These are phyloP conservation scores for Agrotis segetum DNA, from an alignment of 2,888 invertebrate species.

Conservation along the genomic window DNA sequence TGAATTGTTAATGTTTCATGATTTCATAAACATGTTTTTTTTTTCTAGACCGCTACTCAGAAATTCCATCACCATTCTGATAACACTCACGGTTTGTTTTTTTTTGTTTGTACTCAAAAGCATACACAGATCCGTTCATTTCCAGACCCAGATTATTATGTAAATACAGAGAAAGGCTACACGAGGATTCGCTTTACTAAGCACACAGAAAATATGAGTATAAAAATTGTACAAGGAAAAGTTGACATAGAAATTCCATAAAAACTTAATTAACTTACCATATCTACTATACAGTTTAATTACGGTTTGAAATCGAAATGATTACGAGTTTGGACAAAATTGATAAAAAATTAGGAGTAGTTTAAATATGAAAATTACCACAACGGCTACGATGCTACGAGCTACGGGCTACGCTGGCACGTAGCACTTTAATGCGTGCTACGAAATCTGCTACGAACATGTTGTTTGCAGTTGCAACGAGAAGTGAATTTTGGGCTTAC, in stretches of 20 bases:
- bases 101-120: not conserved
- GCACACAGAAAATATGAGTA: not conserved
- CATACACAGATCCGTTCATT: not conserved
- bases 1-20: no score
- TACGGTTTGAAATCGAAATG: not conserved
- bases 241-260: not conserved
- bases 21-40: not conserved
- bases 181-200: not conserved
- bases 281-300: not conserved
- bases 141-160: not conserved
- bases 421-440: constrained; percentile 39
- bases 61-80: not conserved
- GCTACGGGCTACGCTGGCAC: constrained; percentile 22
- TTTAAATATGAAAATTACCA: constrained; percentile 16
- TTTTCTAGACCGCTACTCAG: not conserved
- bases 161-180: not conserved
- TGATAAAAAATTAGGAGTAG: not conserved
- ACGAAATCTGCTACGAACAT: constrained; percentile 17
- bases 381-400: constrained; percentile 18
- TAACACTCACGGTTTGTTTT: not conserved
- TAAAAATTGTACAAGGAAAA: not conserved
- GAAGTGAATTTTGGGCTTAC: not conserved
- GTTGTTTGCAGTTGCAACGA: not conserved
- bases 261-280: not conserved
- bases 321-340: not conserved